These are phyloP conservation scores for Silurus aristotelis DNA, from an alignment of 2,797 vertebrate genomes.

Conservation along the genomic window DNA sequence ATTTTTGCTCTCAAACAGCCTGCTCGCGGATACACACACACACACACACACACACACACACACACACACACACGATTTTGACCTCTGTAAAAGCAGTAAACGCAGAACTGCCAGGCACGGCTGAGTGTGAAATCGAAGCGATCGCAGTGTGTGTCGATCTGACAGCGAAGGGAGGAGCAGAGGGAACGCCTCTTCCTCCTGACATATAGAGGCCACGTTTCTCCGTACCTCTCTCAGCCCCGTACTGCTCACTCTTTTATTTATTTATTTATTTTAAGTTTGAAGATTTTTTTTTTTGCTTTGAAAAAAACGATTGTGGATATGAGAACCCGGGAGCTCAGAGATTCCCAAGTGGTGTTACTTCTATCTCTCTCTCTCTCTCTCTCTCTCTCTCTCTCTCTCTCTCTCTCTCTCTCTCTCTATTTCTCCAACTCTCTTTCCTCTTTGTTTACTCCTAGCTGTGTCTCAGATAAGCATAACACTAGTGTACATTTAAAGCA, in stretches of 20 bases:
- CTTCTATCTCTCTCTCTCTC: background rate
- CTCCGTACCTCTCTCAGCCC: conserved; percentile 16
- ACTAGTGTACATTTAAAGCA: background rate
- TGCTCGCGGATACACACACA: conserved; percentile 2
- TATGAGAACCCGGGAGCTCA: background rate
- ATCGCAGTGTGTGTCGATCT: conserved; percentile 39
- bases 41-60: conserved; percentile 20
- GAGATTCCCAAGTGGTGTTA: no score
- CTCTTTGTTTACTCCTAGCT: background rate
- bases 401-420: background rate
- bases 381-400: background rate
- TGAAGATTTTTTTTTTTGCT: background rate
- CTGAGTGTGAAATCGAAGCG: conserved; percentile 59
- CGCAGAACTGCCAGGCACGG: conserved; percentile 48
- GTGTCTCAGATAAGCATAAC: background rate
- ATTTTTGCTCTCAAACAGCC: background rate
- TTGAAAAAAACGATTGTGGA: background rate
- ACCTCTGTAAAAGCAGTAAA: conserved; percentile 35
- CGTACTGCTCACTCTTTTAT: background rate
- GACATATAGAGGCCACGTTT: conserved; percentile 33
- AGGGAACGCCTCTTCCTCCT: conserved; percentile 28
- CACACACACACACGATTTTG: conserved; percentile 17
- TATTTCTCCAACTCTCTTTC: no score
- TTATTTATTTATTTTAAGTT: conserved; percentile 4
- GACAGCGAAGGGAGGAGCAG: conserved; percentile 44